These are phyloP conservation scores for Serrognathus titanus DNA, from an alignment of 2,888 invertebrate species.

Conservation along the genomic window DNA sequence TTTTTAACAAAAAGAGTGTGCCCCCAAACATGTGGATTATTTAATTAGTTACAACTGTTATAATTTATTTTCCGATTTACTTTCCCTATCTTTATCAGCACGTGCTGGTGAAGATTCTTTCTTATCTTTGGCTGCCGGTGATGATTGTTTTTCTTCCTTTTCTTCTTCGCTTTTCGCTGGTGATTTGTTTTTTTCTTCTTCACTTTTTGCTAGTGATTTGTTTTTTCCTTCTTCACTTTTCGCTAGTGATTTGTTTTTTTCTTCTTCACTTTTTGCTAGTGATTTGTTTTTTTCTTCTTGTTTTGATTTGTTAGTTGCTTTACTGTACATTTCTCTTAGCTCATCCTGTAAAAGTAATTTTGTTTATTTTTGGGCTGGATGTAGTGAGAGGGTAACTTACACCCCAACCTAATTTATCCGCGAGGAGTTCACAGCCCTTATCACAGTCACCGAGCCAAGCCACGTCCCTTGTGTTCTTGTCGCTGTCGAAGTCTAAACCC, in stretches of 20 bases:
- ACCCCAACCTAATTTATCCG: constrained; percentile 76
- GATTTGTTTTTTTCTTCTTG: too few species aligned
- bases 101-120: not conserved
- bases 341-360: constrained; percentile 54
- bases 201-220: too few species aligned
- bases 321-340: constrained; percentile 54
- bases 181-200: too few species aligned
- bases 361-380: not conserved
- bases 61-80: not conserved
- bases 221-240: too few species aligned
- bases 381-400: constrained; percentile 33
- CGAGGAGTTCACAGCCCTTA: constrained; percentile 69
- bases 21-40: not conserved
- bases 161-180: not conserved
- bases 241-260: not conserved
- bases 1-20: not conserved
- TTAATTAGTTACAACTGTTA: not conserved
- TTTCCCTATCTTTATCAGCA: not conserved
- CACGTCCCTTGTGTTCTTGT: constrained; percentile 67
- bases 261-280: not conserved
- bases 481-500: constrained; percentile 67
- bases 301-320: constrained; percentile 55
- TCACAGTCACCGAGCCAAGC: constrained; percentile 81
- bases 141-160: not conserved
- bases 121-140: not conserved